Conservation (phyloP, 2,888 invertebrate genomes). For the Perizoma affinitatum region DNA sequence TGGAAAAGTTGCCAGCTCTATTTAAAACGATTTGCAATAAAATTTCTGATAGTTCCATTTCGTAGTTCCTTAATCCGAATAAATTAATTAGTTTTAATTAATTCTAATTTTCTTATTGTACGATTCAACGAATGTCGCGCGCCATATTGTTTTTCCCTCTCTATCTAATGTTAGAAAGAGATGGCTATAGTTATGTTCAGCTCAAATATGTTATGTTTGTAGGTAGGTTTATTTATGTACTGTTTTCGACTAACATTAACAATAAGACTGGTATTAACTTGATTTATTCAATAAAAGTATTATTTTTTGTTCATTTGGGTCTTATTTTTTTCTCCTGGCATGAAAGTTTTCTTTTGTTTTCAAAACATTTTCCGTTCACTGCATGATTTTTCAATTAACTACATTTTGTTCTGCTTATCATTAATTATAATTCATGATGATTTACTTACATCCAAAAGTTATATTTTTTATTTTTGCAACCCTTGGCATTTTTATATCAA, state of each 20-base stretch:
- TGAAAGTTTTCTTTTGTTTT: constrained; percentile 36
- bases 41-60: constrained; percentile 51
- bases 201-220: constrained; percentile 26
- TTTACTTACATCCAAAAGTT: not conserved
- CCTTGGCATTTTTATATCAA: no score
- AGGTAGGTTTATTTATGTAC: constrained; percentile 35
- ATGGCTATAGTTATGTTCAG: constrained; percentile 16
- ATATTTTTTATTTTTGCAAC: no score
- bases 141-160: constrained; percentile 14
- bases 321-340: constrained; percentile 62
- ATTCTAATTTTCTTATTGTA: no score
- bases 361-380: constrained; percentile 8
- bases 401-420: constrained; percentile 2
- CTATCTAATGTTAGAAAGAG: constrained; percentile 12
- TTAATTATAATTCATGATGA: not conserved
- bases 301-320: constrained; percentile 60
- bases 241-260: constrained; percentile 54
- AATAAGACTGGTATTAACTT: constrained; percentile 65
- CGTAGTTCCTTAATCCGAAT: constrained; percentile 28
- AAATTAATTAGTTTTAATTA: no score
- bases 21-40: constrained; percentile 62
- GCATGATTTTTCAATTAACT: constrained; percentile 20
- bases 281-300: constrained; percentile 70
- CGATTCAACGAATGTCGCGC: not conserved
- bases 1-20: constrained; percentile 58